Conservation (phyloP, 2,797 vertebrate species). For the Nyctibius grandis region DNA sequence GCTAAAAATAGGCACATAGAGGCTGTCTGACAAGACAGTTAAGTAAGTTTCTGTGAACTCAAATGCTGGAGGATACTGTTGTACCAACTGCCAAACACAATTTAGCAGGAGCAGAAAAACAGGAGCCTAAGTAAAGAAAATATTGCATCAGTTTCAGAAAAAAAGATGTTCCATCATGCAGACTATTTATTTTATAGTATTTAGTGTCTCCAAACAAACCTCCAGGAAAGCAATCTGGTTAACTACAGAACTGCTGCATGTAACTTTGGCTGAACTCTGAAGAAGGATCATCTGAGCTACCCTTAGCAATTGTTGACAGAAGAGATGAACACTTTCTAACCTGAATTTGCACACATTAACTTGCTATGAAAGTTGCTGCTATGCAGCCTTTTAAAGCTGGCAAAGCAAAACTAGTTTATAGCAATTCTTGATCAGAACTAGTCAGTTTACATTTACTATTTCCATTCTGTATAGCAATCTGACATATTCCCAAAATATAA, state of each 20-base stretch:
- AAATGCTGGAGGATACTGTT: conserved; percentile 83
- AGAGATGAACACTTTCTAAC: background rate
- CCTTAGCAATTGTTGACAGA: background rate
- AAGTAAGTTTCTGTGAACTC: conserved; percentile 89
- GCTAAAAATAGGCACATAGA: conserved; percentile 85
- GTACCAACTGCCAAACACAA: conserved; percentile 85
- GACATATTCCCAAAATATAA: background rate
- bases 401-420: background rate
- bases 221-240: background rate
- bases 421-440: background rate
- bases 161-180: background rate
- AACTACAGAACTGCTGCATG: background rate
- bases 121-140: conserved; percentile 73
- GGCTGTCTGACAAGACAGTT: conserved; percentile 86
- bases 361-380: background rate
- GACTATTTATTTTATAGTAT: background rate
- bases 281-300: background rate
- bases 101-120: conserved; percentile 87
- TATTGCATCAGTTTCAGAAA: background rate
- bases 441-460: background rate
- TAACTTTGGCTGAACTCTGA: background rate
- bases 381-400: background rate
- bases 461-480: background rate
- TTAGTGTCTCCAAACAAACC: background rate
- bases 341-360: background rate